Conservation (phyloP, 2,888 invertebrate species). For the Anoplius nigerrimus region DNA sequence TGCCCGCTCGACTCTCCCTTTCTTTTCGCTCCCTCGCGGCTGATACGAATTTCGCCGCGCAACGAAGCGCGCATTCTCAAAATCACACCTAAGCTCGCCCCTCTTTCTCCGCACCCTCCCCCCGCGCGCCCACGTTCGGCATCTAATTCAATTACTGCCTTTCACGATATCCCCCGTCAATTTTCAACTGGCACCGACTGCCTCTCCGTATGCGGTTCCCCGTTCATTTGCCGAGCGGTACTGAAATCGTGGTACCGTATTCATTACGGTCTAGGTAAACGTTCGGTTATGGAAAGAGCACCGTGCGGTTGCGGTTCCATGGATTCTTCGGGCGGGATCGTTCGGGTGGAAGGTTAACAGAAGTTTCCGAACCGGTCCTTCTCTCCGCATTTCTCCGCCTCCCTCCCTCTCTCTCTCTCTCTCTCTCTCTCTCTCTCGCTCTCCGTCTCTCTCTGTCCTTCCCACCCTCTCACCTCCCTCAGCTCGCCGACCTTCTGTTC, state of each 20-base stretch:
- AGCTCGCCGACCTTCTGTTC: neutral
- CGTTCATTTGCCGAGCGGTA: slow-evolving; percentile 17
- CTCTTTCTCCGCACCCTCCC: neutral
- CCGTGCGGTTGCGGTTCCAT: slow-evolving; percentile 23
- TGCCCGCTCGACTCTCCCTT: too few species aligned
- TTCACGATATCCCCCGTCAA: slow-evolving; percentile 29
- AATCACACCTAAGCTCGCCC: neutral
- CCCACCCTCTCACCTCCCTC: neutral
- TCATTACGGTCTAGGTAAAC: slow-evolving; percentile 29
- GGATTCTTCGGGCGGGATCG: slow-evolving; percentile 7
- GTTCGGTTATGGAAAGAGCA: slow-evolving; percentile 23
- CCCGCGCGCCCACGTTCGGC: slow-evolving; percentile 15
- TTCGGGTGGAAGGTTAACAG: slow-evolving; percentile 16
- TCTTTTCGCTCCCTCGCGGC: too few species aligned
- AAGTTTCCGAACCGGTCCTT: slow-evolving; percentile 15
- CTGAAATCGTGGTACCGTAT: slow-evolving; percentile 30
- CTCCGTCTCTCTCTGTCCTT: neutral
- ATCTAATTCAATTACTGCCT: slow-evolving; percentile 46
- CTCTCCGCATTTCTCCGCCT: too few species aligned
- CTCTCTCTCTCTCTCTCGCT: neutral
- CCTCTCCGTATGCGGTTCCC: slow-evolving; percentile 1
- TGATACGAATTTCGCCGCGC: too few species aligned
- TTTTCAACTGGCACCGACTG: slow-evolving; percentile 21
- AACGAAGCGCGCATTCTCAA: too few species aligned
- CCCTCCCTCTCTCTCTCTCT: neutral